Evolutionary conservation across 2,888 invertebrate genomes (phyloP).

Genomic region (Drosophila emarginata): DNA sequence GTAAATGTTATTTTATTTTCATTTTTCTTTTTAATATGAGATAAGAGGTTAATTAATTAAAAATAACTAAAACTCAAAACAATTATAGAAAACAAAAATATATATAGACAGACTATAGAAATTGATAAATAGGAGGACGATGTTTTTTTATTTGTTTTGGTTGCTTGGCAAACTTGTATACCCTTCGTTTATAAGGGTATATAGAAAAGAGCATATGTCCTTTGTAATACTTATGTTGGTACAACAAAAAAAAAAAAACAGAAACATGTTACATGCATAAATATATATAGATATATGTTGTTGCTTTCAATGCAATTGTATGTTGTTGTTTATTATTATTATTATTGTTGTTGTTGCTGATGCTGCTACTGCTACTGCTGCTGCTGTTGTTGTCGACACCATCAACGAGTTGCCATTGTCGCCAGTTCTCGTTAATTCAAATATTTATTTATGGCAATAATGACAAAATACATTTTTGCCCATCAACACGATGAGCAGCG

Average conservation of each 20-base stretch:
- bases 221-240: constrained; percentile 1
- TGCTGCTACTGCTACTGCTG: constrained; percentile 23
- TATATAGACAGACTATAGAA: too few species aligned
- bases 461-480: constrained; percentile 71
- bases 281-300: constrained; percentile 19
- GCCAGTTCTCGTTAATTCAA: constrained; percentile 72
- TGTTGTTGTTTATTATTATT: constrained; percentile 36
- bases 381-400: constrained; percentile 48
- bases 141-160: too few species aligned
- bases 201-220: not conserved
- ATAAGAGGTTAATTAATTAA: too few species aligned
- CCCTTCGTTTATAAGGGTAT: not conserved
- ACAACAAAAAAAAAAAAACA: constrained; percentile 20
- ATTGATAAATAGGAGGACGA: too few species aligned
- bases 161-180: too few species aligned
- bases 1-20: too few species aligned
- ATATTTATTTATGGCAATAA: constrained; percentile 70
- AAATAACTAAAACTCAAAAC: too few species aligned
- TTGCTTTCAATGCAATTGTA: constrained; percentile 37
- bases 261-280: constrained; percentile 55
- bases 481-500: constrained; percentile 54
- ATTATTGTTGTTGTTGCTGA: constrained; percentile 34
- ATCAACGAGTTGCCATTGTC: constrained; percentile 62
- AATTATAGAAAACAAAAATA: too few species aligned
- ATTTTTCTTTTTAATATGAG: too few species aligned